Evolutionary conservation across 2,888 invertebrate genomes (phyloP).

Genomic region (Fragum fragum): DNA sequence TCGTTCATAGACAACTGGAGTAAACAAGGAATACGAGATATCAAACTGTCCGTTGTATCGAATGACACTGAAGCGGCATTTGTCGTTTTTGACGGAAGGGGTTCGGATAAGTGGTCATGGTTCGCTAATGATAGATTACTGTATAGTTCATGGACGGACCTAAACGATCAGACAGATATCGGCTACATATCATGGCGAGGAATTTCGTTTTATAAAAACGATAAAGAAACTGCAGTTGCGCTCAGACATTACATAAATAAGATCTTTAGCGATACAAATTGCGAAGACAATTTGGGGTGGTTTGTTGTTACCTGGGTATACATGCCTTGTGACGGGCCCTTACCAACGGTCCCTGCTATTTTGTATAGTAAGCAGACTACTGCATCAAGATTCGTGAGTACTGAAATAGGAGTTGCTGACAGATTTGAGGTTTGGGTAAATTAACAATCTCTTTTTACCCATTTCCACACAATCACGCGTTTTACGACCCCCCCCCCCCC

Average conservation of each 20-base stretch:
- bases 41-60: neutral
- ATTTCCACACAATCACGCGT: too few species aligned
- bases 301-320: neutral
- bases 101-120: neutral
- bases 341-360: neutral
- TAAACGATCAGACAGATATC: neutral
- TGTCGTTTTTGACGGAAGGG: neutral
- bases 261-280: neutral
- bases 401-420: neutral
- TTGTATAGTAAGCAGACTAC: neutral
- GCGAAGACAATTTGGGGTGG: neutral
- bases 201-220: neutral
- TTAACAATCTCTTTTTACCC: neutral
- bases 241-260: neutral
- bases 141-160: neutral
- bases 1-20: slow-evolving; percentile 1
- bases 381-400: slow-evolving; percentile 1
- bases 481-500: too few species aligned
- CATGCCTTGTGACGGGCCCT: neutral
- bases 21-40: neutral
- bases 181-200: slow-evolving; percentile 1
- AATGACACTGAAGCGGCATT: neutral
- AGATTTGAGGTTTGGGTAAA: neutral
- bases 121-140: neutral
- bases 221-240: neutral